A percentile compares a stretch with the other conserved stretches of the same genome.
Evolutionary conservation across 2,888 invertebrate species (phyloP).

Genomic region (Hyalella azteca): DNA sequence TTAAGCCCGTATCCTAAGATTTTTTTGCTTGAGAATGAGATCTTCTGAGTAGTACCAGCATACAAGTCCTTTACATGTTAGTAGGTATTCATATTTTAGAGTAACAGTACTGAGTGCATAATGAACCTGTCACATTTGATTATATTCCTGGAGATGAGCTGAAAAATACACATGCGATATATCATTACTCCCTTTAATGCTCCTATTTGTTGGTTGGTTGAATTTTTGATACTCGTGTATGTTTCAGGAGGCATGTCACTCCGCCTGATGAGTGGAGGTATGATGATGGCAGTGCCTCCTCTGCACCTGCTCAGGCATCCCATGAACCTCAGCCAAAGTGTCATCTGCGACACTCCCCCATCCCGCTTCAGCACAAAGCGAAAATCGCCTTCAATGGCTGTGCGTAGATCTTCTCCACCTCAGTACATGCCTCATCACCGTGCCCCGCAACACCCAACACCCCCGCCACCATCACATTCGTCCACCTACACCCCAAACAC

Average conservation of each 20-base stretch:
- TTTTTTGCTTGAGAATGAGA: too few species aligned
- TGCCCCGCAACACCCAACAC: neutral
- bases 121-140: too few species aligned
- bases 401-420: neutral
- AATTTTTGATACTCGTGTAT: neutral
- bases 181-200: too few species aligned
- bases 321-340: constrained; percentile 10
- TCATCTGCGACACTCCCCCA: neutral
- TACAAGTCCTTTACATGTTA: too few species aligned
- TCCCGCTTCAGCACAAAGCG: neutral
- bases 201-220: too few species aligned
- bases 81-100: too few species aligned
- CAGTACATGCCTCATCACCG: neutral
- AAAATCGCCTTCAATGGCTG: neutral
- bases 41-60: too few species aligned
- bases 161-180: too few species aligned
- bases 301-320: neutral
- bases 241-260: constrained; percentile 16
- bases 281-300: constrained; percentile 1
- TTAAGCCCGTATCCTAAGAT: too few species aligned
- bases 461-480: neutral
- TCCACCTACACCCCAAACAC: neutral
- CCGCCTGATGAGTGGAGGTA: constrained; percentile 1
- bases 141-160: too few species aligned
- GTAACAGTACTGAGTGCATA: too few species aligned